Conservation (phyloP, 2,888 invertebrate species). For the Hermaeophaga mercurialis region DNA sequence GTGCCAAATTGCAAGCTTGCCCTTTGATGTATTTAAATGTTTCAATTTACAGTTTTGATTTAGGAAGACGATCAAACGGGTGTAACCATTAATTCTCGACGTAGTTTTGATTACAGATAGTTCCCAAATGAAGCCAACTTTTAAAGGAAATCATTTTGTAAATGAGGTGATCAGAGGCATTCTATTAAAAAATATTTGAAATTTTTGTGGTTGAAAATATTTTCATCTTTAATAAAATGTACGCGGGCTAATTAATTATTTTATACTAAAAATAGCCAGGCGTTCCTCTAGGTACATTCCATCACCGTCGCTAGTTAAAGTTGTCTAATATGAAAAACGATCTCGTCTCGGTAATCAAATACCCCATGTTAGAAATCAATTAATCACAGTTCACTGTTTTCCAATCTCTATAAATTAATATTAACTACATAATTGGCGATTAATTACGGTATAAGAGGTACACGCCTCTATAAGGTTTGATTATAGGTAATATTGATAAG, state of each 20-base stretch:
- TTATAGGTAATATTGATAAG: neutral
- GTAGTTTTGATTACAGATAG: conserved; percentile 1
- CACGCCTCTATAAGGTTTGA: neutral
- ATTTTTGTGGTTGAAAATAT: too few relatives aligned
- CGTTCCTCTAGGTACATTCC: too few relatives aligned
- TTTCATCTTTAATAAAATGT: too few relatives aligned
- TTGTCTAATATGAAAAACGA: too few relatives aligned
- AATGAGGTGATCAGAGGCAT: too few relatives aligned
- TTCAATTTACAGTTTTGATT: conserved; percentile 28
- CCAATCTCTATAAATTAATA: neutral
- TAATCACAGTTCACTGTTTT: neutral
- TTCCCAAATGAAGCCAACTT: neutral
- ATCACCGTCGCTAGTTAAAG: too few relatives aligned
- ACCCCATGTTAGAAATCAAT: neutral
- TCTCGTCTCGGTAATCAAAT: too few relatives aligned
- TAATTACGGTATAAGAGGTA: neutral
- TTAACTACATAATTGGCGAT: neutral
- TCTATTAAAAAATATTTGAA: too few relatives aligned
- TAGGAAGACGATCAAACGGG: conserved; percentile 26
- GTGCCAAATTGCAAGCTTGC: conserved; percentile 10
- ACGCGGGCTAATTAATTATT: too few relatives aligned
- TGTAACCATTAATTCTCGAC: conserved; percentile 1
- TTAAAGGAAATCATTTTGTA: too few relatives aligned
- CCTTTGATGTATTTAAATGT: conserved; percentile 28
- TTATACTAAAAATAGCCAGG: too few relatives aligned